Evolutionary conservation across 2,113 vertebrate species (phyloP), one percentile per base, ranked within the genome.

Genomic region (Vulpes vulpes): DNA sequence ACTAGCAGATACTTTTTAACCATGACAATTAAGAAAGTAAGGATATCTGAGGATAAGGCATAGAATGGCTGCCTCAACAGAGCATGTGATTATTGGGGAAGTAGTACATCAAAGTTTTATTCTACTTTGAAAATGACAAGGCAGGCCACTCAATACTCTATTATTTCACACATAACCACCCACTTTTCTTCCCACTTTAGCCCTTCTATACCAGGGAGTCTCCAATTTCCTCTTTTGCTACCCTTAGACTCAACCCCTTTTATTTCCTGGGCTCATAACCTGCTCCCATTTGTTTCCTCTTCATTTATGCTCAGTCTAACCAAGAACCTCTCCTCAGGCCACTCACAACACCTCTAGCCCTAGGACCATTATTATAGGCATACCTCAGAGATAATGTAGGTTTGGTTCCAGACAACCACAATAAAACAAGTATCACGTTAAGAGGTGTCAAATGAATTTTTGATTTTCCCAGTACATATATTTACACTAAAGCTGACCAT

Each of bases 11-110:
- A 89, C 20, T 57, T 60, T 49, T 73, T 71, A 95, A 82, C 27
- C 16, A 20, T 85, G 55, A 92, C n/a, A 96, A 78, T 85, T 91
- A 95, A 76, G 59, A 83, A 91, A 95, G 30, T 25, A 92, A 85
- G 27, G 20, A 17, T 84, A 38, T 62, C 32, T 82, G 53, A 49
- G 22, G 38, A 51, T 90, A 86, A 93, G 35, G 78, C n/a, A 91
- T 11, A 67, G 38, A 95, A 60, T 7, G 85, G 65, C 20, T 86
- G 59, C 64, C 53, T 80, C 53, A 90, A 32, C 74, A 79, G 93
- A 91, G 49, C 38, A 51, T 30, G 53, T 86, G 38, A 91, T 86
- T 73, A 53, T 67, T 89, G 32, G 23, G 38, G 10, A 91, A 23
- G 8, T 30, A 89, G 65, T 43, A 91, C 8, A 91, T 8, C 51